Evolutionary conservation across 1,140 invertebrate genomes (phyloP).

Genomic region (Hesperophylax magnus): DNA sequence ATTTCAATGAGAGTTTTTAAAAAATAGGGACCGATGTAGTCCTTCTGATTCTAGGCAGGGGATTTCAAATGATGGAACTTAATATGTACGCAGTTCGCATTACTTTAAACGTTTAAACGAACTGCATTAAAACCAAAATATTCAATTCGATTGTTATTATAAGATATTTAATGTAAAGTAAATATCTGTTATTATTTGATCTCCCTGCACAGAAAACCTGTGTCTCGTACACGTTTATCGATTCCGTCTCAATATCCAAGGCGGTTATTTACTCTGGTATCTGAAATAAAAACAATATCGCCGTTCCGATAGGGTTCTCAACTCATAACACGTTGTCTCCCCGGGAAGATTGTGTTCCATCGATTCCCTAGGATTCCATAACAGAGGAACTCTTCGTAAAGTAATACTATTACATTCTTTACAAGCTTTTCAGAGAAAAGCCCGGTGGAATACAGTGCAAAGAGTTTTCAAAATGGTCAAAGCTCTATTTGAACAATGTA

Average conservation of each 20-base stretch:
- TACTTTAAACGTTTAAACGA: no score
- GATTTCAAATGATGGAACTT: no score
- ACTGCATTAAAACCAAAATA: no score
- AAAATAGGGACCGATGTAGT: no score
- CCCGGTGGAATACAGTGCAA: neutral
- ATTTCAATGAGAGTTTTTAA: no score
- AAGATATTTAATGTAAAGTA: no score
- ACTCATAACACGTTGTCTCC: conserved; percentile 33
- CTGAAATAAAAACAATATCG: conserved; percentile 39
- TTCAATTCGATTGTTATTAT: no score
- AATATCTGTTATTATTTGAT: no score
- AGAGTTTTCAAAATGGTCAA: neutral
- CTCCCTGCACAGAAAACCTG: conserved; percentile 3
- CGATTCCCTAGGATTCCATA: conserved; percentile 27
- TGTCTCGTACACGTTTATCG: conserved; percentile 27
- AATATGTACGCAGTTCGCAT: no score
- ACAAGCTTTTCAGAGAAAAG: neutral
- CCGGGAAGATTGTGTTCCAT: conserved; percentile 22
- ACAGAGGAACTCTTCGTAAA: conserved; percentile 22
- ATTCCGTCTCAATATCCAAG: conserved; percentile 36
- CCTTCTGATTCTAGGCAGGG: no score
- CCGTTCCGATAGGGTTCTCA: conserved; percentile 28
- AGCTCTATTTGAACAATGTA: no score
- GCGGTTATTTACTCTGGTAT: conserved; percentile 39
- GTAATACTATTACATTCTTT: conserved; percentile 8